Percentiles rank a stretch among this genome's conserved stretches.
These are phyloP conservation scores for Caloenas nicobarica DNA, from an alignment of 2,113 vertebrate species.

Conservation along the genomic window DNA sequence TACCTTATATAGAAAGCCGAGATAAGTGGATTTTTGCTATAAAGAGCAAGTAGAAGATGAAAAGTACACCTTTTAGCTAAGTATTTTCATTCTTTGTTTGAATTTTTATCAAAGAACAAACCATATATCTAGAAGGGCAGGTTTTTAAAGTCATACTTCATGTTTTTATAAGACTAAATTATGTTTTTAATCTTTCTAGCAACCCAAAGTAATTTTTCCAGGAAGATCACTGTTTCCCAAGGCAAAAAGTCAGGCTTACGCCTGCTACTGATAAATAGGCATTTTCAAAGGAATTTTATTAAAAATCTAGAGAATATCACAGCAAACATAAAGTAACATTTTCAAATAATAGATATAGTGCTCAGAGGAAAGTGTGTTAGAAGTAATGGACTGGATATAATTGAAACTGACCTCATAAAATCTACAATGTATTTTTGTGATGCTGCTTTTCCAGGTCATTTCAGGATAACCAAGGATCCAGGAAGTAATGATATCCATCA, in stretches of 20 bases:
- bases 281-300: constrained; percentile 47
- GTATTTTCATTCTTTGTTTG: constrained; percentile 34
- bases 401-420: constrained; percentile 61
- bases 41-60: neutral
- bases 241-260: neutral
- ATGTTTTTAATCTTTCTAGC: constrained; percentile 60
- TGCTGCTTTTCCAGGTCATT: constrained; percentile 57
- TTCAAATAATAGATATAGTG: neutral
- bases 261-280: constrained; percentile 30
- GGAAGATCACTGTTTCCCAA: constrained; percentile 34
- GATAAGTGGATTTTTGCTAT: constrained; percentile 21
- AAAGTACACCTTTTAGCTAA: constrained; percentile 12
- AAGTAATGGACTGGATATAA: constrained; percentile 46
- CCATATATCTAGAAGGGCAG: neutral
- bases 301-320: constrained; percentile 2
- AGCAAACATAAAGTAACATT: neutral
- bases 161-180: constrained; percentile 54
- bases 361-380: neutral
- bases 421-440: constrained; percentile 8
- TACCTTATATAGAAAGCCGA: constrained; percentile 46
- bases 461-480: constrained; percentile 55
- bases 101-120: constrained; percentile 34
- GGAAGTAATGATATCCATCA: constrained; percentile 11
- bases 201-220: constrained; percentile 41
- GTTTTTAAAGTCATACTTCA: constrained; percentile 9